Base-by-base conservation (phyloP, 2,888 invertebrate species). In the Drosophila fungiperda region DNA sequence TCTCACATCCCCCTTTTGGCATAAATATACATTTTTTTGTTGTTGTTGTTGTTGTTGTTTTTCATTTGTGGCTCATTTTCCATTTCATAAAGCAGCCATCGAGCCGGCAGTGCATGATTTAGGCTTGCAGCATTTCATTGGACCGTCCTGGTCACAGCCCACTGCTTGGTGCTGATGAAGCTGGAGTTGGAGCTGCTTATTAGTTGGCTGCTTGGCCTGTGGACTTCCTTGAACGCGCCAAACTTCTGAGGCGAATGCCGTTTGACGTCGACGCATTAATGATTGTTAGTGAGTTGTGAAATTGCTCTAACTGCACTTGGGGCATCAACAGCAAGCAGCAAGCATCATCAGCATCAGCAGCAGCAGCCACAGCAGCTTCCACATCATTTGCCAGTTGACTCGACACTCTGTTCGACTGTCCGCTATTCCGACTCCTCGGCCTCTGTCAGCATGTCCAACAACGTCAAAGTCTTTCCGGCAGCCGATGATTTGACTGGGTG, bases 201-300 rank as follows among this genome's bases (percentile, higher is more conserved):
- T 83, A 83, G 87, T 79, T 79, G 63, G 50, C 68, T 64, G 73
- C 64, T 55, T 74, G 66, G 82, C 78, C 80, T 68, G 52, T 77
- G 83, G 87, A 83, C 89, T 88, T 83, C 87, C 87, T 86, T 78
- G 74, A 76, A 73, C 68, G 83, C 76, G 83, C 80, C 82, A 80
- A 83, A 83, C 81, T 81, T 73, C 74, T 77, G 78, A 81, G 69
- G 80, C 83, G 67, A 82, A 78, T 84, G 82, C 78, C 78, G 78
- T 78, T 78, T 78, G 78, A 75, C 82, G 73, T 65, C 88, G 88
- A 88, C 88, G 85, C 85, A 88, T 90, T 87, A 87, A 87, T 90
- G 90, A 87, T 83, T 87, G 87, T 88, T 87, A 87, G 86, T 86
- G 90, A 88, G 90, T 90, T 87, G 87, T 87, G 90, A 87, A 87